Percentiles rank a stretch among this genome's conserved stretches.
phyloP scores from a whole-genome alignment of 2,113 vertebrate genomes.

The Tachycineta bicolor region DNA sequence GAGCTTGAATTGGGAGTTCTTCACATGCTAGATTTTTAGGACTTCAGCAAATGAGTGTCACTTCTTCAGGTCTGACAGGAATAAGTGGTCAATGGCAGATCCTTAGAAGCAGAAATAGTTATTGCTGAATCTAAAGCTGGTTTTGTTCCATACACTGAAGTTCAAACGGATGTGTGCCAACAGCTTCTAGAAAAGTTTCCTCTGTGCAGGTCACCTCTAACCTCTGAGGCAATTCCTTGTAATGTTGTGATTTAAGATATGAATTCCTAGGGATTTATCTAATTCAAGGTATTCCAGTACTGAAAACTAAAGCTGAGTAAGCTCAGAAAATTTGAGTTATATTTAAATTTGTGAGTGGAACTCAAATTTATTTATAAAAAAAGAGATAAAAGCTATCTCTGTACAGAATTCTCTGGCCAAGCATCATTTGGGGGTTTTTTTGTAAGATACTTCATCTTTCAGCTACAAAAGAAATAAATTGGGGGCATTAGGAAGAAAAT shows the following conservation, averaged over 20 bases:
- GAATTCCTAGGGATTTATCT: neutral
- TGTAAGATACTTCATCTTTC: neutral
- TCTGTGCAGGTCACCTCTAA: neutral
- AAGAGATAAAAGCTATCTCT: neutral
- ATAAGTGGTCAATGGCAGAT: neutral
- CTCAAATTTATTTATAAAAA: neutral
- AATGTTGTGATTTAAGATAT: neutral
- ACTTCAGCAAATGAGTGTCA: neutral
- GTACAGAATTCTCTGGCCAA: neutral
- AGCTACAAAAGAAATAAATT: neutral
- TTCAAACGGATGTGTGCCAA: neutral
- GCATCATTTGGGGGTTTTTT: neutral
- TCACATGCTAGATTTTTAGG: neutral
- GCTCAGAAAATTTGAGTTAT: neutral
- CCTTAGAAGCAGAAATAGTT: neutral
- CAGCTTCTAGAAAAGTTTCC: neutral
- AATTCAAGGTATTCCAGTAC: neutral
- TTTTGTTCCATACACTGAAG: neutral
- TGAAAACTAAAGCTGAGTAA: neutral
- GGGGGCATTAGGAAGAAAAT: neutral
- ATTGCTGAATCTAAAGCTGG: neutral
- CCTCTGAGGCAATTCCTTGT: neutral
- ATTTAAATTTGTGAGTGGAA: neutral
- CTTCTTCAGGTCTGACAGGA: neutral
- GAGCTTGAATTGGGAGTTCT: neutral